Evolutionary conservation across 2,797 vertebrate genomes (phyloP), one percentile per base, ranked within the genome.

Genomic region (Labroides dimidiatus): DNA sequence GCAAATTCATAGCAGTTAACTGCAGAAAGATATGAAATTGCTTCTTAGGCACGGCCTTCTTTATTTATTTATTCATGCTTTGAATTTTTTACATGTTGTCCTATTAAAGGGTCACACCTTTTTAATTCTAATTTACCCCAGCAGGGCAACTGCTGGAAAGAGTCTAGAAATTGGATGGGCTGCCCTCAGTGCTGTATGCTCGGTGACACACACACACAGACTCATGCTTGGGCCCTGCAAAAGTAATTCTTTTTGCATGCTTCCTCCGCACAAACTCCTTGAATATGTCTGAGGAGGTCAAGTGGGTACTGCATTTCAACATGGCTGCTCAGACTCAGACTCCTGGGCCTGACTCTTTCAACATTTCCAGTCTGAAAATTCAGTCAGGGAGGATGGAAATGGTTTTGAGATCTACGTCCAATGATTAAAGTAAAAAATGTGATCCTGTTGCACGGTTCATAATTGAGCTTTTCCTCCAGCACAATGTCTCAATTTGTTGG

Each of bases 341-440:
- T 68, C 49, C 30, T 55, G 52, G 51, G 20, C 41, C 33, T 0
- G 17, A 39, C 50, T 69, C 52, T 43, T 51, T 75, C 80, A 39
- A 11, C 45, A 66, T 57, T 65, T 78, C 48, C 48, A 73, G 65
- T 73, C 57, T 64, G 21, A 74, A 75, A 66, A 71, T 64, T 45
- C 78, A 64, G 73, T 51, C 63, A n/a, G 6, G 41, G 41, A 53
- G 65, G 64, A 73, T 76, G 80, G 69, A 65, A 78, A 72, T 74
- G 60, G 44, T 52, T 68, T 78, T 64, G 53, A 55, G 45, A 24
- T 39, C 8, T 59, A 48, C 21, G 52, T 41, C 16, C 17, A 23
- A 53, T 73, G 65, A 79, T 78, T 81, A 60, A 81, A 77, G 73
- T 50, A 52, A 77, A 85, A 64, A 75, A 64, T 72, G 57, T 63